Evolutionary conservation across 1,140 invertebrate genomes (phyloP).

Genomic region (Conus betulinus): DNA sequence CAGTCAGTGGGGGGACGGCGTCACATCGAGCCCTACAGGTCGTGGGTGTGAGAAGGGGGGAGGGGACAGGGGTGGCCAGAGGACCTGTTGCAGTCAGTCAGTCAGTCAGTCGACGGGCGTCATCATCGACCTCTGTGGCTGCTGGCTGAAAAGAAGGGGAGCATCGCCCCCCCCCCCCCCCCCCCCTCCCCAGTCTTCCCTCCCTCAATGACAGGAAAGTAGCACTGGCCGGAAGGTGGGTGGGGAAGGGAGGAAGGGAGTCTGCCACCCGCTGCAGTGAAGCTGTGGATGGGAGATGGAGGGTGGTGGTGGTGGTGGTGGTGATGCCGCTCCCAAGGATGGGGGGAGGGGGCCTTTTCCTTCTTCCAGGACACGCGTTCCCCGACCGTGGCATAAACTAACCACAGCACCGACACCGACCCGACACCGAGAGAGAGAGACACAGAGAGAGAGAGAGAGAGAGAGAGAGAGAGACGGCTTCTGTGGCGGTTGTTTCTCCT

Average conservation of each 20-base stretch:
- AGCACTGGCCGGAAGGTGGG: not conserved
- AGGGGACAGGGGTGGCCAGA: no score
- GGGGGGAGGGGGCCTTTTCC: no score
- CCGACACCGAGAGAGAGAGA: not conserved
- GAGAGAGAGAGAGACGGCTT: not conserved
- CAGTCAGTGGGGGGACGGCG: no score
- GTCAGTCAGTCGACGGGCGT: not conserved
- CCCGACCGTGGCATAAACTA: no score
- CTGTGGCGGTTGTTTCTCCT: not conserved
- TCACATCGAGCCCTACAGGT: slow-evolving; percentile 17
- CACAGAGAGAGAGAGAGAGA: not conserved
- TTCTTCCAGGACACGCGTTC: no score
- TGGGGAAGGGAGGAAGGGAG: not conserved
- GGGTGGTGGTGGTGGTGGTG: not conserved
- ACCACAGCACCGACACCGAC: no score
- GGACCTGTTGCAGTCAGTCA: slow-evolving; percentile 5
- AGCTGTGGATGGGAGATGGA: not conserved
- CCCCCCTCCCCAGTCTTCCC: not conserved
- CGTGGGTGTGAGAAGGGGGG: not conserved
- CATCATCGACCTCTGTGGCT: not conserved
- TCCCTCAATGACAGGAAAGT: not conserved
- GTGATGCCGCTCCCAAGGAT: no score
- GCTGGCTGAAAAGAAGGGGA: not conserved
- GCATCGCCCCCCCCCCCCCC: not conserved
- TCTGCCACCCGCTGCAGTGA: not conserved